Percentiles rank a stretch among this genome's conserved stretches.
phyloP scores from a whole-genome alignment of 2,888 invertebrate species.

The Euzophera pinguis region DNA sequence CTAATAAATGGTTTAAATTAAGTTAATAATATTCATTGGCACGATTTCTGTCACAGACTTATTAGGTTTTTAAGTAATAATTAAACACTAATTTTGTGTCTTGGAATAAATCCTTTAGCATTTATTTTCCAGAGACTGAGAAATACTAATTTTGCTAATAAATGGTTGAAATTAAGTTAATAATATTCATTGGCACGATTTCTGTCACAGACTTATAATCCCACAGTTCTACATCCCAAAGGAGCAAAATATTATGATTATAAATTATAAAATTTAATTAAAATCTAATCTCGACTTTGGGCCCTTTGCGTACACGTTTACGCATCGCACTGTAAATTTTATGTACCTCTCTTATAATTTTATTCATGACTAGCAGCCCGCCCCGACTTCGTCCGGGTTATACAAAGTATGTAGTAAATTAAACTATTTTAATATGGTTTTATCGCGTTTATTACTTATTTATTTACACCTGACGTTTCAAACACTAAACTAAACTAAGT shows the following conservation, averaged over 20 bases:
- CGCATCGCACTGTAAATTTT: conserved; percentile 19
- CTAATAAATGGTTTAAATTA: not conserved
- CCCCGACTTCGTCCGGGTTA: too few species aligned
- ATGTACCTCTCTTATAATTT: conserved; percentile 18
- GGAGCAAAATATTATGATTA: conserved; percentile 33
- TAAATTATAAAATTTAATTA: conserved; percentile 42
- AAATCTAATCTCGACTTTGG: conserved; percentile 40
- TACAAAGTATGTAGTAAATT: too few species aligned
- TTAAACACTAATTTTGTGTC: too few species aligned
- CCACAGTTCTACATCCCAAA: conserved; percentile 26
- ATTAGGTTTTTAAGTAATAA: conserved; percentile 6
- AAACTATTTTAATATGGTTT: too few species aligned
- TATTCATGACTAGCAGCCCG: conserved; percentile 16
- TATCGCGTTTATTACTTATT: too few species aligned
- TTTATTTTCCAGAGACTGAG: not conserved
- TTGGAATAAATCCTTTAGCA: not conserved
- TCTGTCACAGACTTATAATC: conserved; percentile 26
- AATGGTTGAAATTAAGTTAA: conserved; percentile 3
- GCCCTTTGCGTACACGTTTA: conserved; percentile 26
- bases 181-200: conserved; percentile 1
- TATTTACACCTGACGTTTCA: too few species aligned
- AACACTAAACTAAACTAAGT: too few species aligned
- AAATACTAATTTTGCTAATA: not conserved
- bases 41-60: conserved; percentile 20
- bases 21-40: conserved; percentile 5